phyloP scores from a whole-genome alignment of 2,888 invertebrate species.

The Amorpha juglandis region DNA sequence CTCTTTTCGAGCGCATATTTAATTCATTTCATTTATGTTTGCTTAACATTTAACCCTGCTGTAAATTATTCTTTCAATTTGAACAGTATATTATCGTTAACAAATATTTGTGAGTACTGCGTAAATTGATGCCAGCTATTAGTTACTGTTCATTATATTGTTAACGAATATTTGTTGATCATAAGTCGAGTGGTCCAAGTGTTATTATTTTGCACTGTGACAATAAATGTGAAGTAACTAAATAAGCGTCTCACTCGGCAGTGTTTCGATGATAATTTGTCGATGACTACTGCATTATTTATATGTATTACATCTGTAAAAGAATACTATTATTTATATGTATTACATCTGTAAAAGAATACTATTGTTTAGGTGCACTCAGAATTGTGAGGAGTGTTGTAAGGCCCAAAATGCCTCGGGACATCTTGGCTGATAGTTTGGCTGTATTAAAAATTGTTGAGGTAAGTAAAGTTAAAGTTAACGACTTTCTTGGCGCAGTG shows the following conservation, averaged over 20 bases:
- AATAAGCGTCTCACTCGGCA: neutral
- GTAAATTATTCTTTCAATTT: neutral
- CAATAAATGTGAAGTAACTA: neutral
- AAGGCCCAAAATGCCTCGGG: conserved; percentile 83
- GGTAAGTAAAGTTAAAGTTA: conserved; percentile 64
- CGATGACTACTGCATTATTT: neutral
- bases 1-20: too few relatives aligned
- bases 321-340: neutral
- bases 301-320: neutral
- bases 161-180: too few relatives aligned
- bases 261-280: neutral
- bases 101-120: too few relatives aligned
- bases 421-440: conserved; percentile 88
- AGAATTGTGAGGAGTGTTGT: conserved; percentile 10
- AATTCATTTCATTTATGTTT: too few relatives aligned
- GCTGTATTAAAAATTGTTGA: conserved; percentile 85
- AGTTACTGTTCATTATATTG: neutral
- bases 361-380: conserved; percentile 2
- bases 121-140: too few relatives aligned
- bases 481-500: too few relatives aligned
- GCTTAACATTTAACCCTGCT: too few relatives aligned
- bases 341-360: neutral
- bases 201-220: neutral
- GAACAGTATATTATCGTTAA: too few relatives aligned
- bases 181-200: neutral